These are phyloP conservation scores for Sitophilus oryzae DNA, from an alignment of 1,140 invertebrate species.

Conservation along the genomic window DNA sequence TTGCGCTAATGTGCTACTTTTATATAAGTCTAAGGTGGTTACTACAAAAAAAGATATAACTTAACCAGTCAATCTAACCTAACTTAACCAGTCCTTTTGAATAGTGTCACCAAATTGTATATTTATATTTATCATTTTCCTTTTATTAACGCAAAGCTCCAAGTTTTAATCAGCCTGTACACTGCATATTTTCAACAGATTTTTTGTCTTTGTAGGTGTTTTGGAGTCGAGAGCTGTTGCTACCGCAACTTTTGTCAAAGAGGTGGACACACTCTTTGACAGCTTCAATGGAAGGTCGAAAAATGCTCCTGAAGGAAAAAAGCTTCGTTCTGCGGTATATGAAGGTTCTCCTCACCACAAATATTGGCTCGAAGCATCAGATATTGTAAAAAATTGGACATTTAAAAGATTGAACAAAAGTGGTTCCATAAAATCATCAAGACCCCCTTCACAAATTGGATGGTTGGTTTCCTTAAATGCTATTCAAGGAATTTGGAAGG, in stretches of 20 bases:
- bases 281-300: slow-evolving; percentile 20
- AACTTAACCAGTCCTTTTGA: too few relatives aligned
- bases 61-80: slow-evolving; percentile 3
- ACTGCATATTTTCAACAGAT: too few relatives aligned
- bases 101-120: too few relatives aligned
- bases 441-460: too few relatives aligned
- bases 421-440: slow-evolving; percentile 9
- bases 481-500: slow-evolving; percentile 18
- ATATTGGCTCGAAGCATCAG: slow-evolving; percentile 18
- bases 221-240: slow-evolving; percentile 18
- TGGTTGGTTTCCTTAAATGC: too few relatives aligned
- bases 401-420: slow-evolving; percentile 13
- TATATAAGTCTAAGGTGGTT: too few relatives aligned
- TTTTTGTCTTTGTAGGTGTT: slow-evolving; percentile 8
- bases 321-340: slow-evolving; percentile 13
- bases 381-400: slow-evolving; percentile 19
- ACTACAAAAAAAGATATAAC: neutral
- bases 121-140: too few relatives aligned
- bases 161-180: too few relatives aligned
- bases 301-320: slow-evolving; percentile 19
- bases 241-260: slow-evolving; percentile 24
- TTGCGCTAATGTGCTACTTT: too few relatives aligned
- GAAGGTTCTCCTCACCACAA: slow-evolving; percentile 11
- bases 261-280: slow-evolving; percentile 25
- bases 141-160: too few relatives aligned